These are phyloP conservation scores for Pilophorus perplexus DNA, from an alignment of 2,888 invertebrate species.

Conservation along the genomic window DNA sequence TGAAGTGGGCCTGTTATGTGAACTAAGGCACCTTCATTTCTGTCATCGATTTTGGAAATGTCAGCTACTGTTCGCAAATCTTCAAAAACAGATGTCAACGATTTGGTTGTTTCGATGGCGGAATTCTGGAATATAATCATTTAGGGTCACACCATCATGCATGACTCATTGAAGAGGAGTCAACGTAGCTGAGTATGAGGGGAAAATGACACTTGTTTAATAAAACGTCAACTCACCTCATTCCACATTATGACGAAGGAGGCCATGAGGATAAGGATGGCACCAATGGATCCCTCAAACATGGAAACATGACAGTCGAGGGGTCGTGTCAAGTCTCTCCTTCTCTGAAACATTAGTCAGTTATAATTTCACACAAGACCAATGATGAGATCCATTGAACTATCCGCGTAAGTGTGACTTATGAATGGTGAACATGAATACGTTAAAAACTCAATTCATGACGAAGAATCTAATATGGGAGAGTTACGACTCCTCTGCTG, in stretches of 20 bases:
- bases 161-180: too few relatives aligned
- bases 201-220: too few relatives aligned
- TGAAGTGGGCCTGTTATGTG: constrained; percentile 72
- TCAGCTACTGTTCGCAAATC: constrained; percentile 39
- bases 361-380: too few relatives aligned
- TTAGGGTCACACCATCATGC: too few relatives aligned
- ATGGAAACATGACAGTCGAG: neutral
- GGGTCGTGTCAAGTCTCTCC: neutral
- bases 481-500: too few relatives aligned
- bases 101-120: constrained; percentile 41
- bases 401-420: too few relatives aligned
- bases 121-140: constrained; percentile 14
- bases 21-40: constrained; percentile 72
- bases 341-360: neutral
- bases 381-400: too few relatives aligned
- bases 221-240: constrained; percentile 1
- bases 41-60: constrained; percentile 50
- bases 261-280: neutral
- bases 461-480: too few relatives aligned
- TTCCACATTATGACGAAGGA: constrained; percentile 16
- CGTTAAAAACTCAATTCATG: too few relatives aligned
- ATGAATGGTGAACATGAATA: too few relatives aligned
- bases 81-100: constrained; percentile 40
- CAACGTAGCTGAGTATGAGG: too few relatives aligned
- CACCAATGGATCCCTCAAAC: constrained; percentile 2